Base-by-base conservation (phyloP, 2,888 invertebrate genomes). In the Phlogophora meticulosa region DNA sequence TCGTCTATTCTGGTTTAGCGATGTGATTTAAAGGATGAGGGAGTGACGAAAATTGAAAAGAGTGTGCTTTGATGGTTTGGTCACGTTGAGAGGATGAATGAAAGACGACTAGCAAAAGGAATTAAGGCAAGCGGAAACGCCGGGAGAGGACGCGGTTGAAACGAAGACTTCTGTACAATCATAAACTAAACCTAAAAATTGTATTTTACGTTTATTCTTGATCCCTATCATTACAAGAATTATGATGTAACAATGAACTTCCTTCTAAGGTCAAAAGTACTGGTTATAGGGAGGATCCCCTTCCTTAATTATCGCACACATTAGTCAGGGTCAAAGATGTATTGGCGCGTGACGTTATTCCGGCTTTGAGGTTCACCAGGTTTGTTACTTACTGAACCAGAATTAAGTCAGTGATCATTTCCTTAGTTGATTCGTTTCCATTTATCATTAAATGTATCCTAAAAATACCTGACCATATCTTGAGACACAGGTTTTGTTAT, bases 301-400 rank as follows among this genome's bases (percentile, higher is more conserved):
- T 56, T 78, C 72, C 73, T 61, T 38, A 38, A 56, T 62, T 38
- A 56, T 69, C 40, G 46, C 5, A 56, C 28, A 32, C n/a, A 57
- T 71, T 77, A 45, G 72, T 72, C 63, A 78, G 46, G 72, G 78
- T 77, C 62, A 61, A 22, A 61, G 2, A 15, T 78, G 56, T 63
- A 72, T 9, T 32, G 20, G 20, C 9, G 72, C 52, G 63, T 48
- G 38, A n/a, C 78, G 11, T 13, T 22, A 43, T 62, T 58, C 42
- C 64, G 73, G 51, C 40, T 51, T 56, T 46, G 20, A 72, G 78
- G 78, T 72, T 77, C 72, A 72, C n/a, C 32, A 15, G 40, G 20
- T 32, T 61, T n/a, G 40, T 36, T 55, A 20, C 24, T 76, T 68
- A 68, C 22, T 56, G 51, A 56, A 71, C 48, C 40, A 69, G 49